Conservation (phyloP, 2,113 vertebrate genomes). For the Macroglossus sobrinus region DNA sequence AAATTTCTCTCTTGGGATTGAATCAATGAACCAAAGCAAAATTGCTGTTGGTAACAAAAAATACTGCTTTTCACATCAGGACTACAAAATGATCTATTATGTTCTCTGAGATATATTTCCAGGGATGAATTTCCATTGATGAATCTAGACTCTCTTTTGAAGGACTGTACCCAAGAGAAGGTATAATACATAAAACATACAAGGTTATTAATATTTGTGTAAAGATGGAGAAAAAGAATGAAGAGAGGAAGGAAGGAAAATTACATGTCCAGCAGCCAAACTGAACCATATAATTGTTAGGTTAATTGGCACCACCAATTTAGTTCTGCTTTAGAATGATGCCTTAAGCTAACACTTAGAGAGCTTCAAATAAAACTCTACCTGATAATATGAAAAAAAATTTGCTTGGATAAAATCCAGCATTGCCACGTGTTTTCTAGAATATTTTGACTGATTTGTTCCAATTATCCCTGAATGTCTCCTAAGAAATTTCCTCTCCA, state of each 20-base stretch:
- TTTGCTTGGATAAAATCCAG: slow-evolving; percentile 37
- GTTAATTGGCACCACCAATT: neutral
- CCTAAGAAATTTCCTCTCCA: slow-evolving; percentile 43
- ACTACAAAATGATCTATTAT: neutral
- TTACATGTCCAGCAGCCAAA: neutral
- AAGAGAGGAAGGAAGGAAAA: neutral
- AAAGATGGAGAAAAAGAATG: neutral
- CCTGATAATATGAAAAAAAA: slow-evolving; percentile 6
- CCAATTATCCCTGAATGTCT: slow-evolving; percentile 27
- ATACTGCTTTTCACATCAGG: neutral
- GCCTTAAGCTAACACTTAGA: neutral
- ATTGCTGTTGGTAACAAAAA: slow-evolving; percentile 37
- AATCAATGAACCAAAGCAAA: slow-evolving; percentile 53
- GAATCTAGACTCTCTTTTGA: neutral
- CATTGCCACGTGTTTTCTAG: slow-evolving; percentile 47
- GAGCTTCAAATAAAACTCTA: neutral
- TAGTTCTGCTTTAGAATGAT: neutral
- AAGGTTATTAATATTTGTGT: neutral
- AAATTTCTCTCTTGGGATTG: slow-evolving; percentile 14
- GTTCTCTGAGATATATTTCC: neutral
- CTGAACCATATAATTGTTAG: neutral
- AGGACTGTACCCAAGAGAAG: neutral
- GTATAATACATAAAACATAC: neutral
- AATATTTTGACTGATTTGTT: slow-evolving; percentile 49
- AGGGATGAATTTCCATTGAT: neutral